Base-by-base conservation (phyloP, 2,888 invertebrate species). In the Leptopilina drosophilae region DNA sequence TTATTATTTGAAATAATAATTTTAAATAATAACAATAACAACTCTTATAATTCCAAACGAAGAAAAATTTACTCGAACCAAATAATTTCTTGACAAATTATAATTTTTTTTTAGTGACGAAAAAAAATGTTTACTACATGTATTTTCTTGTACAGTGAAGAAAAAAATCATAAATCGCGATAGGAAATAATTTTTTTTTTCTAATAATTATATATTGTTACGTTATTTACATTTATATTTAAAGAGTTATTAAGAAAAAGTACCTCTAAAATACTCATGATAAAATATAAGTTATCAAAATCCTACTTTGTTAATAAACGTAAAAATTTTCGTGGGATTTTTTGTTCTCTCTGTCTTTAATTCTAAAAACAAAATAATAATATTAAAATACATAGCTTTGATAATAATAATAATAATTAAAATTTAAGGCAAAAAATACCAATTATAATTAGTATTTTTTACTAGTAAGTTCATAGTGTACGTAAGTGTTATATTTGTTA, bases 151-250 rank as follows among this genome's bases (percentile, higher is more conserved):
- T 80, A 80, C 79, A 81, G 75, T 78, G 56, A 9, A 46, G 42
- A 69, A 53, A 56, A 69, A 73, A 65, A 20, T 49, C 76, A 56
- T 26, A 15, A 26, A 15, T 78, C 69, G 75, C 56, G 33, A 77
- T 73, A 49, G 14, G 42, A 64, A 62, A 62, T 62, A 59, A 12
- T 14, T 59, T 20, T 11, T 59, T 20, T 11, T 76, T 76, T 73
- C 81, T 76, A 77, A 78, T 65, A 77, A 53, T 77, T 59, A 4
- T 33, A 59, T 78, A 78, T 79, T 81, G 73, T 64, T 82, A 77
- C 82, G 79, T 86, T 87, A 87, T 88, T 89, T 85, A 87, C 83
- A 84, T 81, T 83, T 85, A 81, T 89, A 88, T 87, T 88, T 86
- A 89, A 89, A 89, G 88, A 42, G 8, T 42, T 42, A 42, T 33